Evolutionary conservation across 2,888 invertebrate genomes (phyloP).

Genomic region (Macropis europaea): DNA sequence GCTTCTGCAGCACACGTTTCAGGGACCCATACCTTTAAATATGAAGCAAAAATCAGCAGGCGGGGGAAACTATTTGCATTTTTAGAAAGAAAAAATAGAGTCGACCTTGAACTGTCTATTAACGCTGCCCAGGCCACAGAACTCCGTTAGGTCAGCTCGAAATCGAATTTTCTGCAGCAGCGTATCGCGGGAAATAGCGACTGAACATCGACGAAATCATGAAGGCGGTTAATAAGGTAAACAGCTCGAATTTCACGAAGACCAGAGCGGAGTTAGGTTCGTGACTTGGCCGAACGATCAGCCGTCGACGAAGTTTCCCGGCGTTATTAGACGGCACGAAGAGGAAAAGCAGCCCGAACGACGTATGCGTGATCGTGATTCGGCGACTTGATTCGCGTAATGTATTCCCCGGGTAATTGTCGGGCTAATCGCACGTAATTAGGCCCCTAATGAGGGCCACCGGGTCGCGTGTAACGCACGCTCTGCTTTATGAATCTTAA

Average conservation of each 20-base stretch:
- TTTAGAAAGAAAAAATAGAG: no score
- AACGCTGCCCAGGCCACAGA: no score
- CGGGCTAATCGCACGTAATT: constrained; percentile 70
- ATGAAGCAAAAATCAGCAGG: no score
- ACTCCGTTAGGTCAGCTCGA: no score
- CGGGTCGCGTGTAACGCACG: constrained; percentile 69
- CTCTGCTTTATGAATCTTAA: constrained; percentile 64
- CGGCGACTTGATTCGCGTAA: constrained; percentile 57
- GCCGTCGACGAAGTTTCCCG: constrained; percentile 21
- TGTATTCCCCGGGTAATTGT: constrained; percentile 67
- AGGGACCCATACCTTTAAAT: no score
- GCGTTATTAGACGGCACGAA: no score
- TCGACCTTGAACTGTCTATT: no score
- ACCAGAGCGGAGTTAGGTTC: background rate
- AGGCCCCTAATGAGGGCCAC: constrained; percentile 68
- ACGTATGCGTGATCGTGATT: constrained; percentile 63
- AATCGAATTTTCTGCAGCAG: no score
- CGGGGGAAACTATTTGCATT: no score
- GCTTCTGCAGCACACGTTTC: no score
- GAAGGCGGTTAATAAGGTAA: constrained; percentile 25
- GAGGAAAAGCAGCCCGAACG: no score
- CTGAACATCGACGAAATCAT: background rate
- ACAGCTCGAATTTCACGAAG: constrained; percentile 14
- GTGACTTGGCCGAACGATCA: constrained; percentile 28
- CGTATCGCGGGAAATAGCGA: no score